Evolutionary conservation across 1,140 invertebrate species (phyloP).

Genomic region (Sarcophaga peregrina): DNA sequence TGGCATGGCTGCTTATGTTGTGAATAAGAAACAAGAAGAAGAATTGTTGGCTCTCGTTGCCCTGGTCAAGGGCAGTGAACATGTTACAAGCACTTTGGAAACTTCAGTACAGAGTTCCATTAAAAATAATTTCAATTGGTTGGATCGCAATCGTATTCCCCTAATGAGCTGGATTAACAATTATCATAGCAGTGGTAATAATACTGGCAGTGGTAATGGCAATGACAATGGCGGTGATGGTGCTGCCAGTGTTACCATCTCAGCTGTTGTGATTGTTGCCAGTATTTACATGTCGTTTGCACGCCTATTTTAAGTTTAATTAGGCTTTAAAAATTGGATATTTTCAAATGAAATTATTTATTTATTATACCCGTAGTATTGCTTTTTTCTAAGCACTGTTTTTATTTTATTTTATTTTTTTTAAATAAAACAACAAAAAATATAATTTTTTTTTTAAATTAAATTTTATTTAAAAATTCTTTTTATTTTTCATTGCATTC

Average conservation of each 20-base stretch:
- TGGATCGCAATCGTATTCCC: conserved; percentile 51
- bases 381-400: not conserved
- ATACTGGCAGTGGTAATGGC: conserved; percentile 20
- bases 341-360: not conserved
- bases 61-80: conserved; percentile 46
- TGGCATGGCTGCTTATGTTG: conserved; percentile 53
- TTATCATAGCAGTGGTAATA: not conserved
- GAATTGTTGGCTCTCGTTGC: conserved; percentile 54
- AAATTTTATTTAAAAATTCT: too few species aligned
- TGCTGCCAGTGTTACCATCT: conserved; percentile 52
- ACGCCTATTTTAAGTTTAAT: conserved; percentile 51
- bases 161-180: conserved; percentile 51
- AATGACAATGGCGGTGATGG: conserved; percentile 32
- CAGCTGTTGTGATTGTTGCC: conserved; percentile 50
- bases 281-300: conserved; percentile 48
- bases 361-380: not conserved
- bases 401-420: not conserved
- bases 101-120: conserved; percentile 50
- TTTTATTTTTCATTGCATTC: too few species aligned
- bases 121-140: conserved; percentile 54
- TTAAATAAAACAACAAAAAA: not conserved
- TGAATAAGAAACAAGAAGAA: conserved; percentile 50
- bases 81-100: conserved; percentile 50
- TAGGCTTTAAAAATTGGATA: not conserved
- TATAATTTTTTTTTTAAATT: too few species aligned